A percentile compares a stretch with the other conserved stretches of the same genome.
These are phyloP conservation scores for Anser cygnoides DNA, from an alignment of 2,113 vertebrate species.

Conservation along the genomic window DNA sequence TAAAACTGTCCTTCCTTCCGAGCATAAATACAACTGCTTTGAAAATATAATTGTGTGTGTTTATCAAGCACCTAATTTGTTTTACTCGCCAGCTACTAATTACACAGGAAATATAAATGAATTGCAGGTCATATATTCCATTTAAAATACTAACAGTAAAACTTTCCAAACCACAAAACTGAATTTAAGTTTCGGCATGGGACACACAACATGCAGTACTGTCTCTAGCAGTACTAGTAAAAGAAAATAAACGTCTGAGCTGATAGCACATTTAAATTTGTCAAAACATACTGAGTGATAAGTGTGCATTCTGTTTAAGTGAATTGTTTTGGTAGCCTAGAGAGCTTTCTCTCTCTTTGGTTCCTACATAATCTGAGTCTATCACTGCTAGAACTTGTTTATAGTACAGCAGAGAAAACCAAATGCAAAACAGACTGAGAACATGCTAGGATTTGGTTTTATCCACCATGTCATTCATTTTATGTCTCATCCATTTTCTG, in stretches of 20 bases:
- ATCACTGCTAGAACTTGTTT: conserved; percentile 35
- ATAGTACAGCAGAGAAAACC: conserved; percentile 25
- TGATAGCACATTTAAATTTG: conserved; percentile 30
- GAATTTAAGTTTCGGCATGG: conserved; percentile 16
- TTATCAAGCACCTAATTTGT: conserved; percentile 82
- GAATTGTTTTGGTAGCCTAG: conserved; percentile 34
- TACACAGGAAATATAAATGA: conserved; percentile 74
- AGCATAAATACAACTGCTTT: conserved; percentile 79
- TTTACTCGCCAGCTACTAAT: conserved; percentile 78
- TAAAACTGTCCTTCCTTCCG: conserved; percentile 76
- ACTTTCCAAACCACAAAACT: conserved; percentile 19
- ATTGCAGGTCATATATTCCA: conserved; percentile 64
- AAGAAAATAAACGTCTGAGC: conserved; percentile 14
- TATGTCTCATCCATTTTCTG: conserved; percentile 54
- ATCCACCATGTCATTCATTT: conserved; percentile 48
- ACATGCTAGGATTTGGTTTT: not conserved
- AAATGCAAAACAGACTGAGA: conserved; percentile 39
- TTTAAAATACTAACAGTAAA: conserved; percentile 50
- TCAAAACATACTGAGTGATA: conserved; percentile 19
- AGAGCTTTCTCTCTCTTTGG: conserved; percentile 1
- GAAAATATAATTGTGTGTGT: conserved; percentile 78
- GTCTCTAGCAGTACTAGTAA: not conserved
- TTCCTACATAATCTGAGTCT: conserved; percentile 6
- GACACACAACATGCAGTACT: not conserved
- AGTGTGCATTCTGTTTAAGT: not conserved